phyloP scores from a whole-genome alignment of 2,797 vertebrate species.

The Valencia hispanica region DNA sequence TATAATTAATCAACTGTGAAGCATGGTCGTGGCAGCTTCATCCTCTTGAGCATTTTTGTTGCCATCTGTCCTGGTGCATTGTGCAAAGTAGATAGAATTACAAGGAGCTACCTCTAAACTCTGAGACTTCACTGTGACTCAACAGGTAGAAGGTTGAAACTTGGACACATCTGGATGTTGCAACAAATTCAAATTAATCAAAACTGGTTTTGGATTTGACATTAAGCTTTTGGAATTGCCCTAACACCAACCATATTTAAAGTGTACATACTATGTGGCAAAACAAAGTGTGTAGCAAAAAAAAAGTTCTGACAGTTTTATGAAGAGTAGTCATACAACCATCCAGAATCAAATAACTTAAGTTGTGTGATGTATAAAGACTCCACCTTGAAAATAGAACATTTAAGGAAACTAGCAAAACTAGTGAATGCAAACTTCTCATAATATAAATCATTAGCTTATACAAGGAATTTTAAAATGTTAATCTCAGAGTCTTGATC shows the following conservation, averaged over 20 bases:
- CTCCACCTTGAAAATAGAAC: background rate
- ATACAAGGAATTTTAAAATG: background rate
- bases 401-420: background rate
- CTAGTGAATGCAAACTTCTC: background rate
- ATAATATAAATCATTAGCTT: background rate
- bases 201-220: background rate
- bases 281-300: background rate
- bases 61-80: too few relatives aligned
- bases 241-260: background rate
- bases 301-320: background rate
- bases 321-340: background rate
- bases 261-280: too few relatives aligned
- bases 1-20: too few relatives aligned
- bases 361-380: background rate
- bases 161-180: conserved; percentile 2
- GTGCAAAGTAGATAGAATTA: too few relatives aligned
- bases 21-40: too few relatives aligned
- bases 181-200: background rate
- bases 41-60: too few relatives aligned
- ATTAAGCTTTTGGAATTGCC: background rate
- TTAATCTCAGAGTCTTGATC: background rate
- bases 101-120: background rate
- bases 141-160: background rate
- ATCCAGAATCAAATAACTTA: too few relatives aligned
- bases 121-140: background rate